These are phyloP conservation scores for Pyrrhia umbra DNA, from an alignment of 2,888 invertebrate genomes.

Conservation along the genomic window DNA sequence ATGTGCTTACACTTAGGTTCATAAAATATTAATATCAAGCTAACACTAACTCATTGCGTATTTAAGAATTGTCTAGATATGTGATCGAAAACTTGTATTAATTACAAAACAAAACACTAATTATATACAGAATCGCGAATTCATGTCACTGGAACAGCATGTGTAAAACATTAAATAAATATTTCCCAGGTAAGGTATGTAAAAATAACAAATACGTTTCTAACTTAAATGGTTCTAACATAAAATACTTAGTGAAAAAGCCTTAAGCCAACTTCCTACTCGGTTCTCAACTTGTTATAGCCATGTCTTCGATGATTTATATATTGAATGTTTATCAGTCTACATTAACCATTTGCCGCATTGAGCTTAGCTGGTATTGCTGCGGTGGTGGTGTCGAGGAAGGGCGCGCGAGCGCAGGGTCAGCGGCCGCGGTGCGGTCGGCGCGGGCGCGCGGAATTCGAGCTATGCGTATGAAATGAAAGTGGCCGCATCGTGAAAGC, in stretches of 20 bases:
- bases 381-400: conserved; percentile 80
- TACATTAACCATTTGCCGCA: conserved; percentile 42
- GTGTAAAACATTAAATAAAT: background rate
- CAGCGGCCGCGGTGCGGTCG: conserved; percentile 87
- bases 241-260: conserved; percentile 5
- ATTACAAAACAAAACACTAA: background rate
- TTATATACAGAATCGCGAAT: background rate
- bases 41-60: too few relatives aligned
- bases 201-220: background rate
- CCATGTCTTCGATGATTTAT: background rate
- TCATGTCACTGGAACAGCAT: background rate
- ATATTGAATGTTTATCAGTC: conserved; percentile 23
- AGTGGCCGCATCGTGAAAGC: conserved; percentile 90
- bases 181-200: background rate
- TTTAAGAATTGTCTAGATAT: background rate
- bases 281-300: background rate
- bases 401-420: conserved; percentile 90
- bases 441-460: conserved; percentile 88
- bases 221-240: background rate
- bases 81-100: background rate
- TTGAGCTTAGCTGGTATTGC: conserved; percentile 66
- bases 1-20: too few relatives aligned
- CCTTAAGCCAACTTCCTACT: conserved; percentile 8
- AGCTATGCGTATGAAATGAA: conserved; percentile 90
- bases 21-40: too few relatives aligned